These are phyloP conservation scores for Pluvialis apricaria DNA, from an alignment of 2,113 vertebrate genomes.

Conservation along the genomic window DNA sequence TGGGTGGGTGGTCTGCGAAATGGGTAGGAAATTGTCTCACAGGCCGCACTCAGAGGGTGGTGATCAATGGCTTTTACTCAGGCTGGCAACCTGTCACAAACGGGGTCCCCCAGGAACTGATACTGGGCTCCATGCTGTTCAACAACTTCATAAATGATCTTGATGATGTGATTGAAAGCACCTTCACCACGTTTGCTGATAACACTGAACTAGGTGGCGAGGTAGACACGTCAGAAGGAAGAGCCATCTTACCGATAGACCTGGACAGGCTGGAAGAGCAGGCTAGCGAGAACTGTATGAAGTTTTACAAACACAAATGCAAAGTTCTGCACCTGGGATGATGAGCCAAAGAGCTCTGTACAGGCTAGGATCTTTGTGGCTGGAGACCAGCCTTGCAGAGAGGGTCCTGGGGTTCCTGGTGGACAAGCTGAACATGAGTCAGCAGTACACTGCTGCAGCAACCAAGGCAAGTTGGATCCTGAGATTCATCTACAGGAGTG, in stretches of 20 bases:
- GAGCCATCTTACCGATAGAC: not conserved
- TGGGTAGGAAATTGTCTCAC: not conserved
- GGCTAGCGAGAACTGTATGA: not conserved
- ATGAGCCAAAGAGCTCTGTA: not conserved
- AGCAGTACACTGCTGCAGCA: not conserved
- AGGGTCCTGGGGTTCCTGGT: not conserved
- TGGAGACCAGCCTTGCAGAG: not conserved
- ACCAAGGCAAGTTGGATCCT: too few species aligned
- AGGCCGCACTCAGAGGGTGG: not conserved
- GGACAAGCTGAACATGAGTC: not conserved
- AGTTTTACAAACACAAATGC: not conserved
- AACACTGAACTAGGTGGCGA: rapidly evolving
- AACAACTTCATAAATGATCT: not conserved
- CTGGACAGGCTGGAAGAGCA: not conserved
- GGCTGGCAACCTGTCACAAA: not conserved
- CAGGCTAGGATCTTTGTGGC: not conserved
- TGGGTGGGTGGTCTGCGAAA: not conserved
- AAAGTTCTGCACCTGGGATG: not conserved
- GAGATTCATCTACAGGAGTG: not conserved
- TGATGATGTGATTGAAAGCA: not conserved
- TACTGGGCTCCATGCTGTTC: rapidly evolving
- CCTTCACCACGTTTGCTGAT: not conserved
- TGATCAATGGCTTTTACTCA: not conserved
- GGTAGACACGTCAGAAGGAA: not conserved
- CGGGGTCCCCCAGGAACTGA: not conserved